These are phyloP conservation scores for Sinocyclocheilus anophthalmus DNA, from an alignment of 2,113 vertebrate genomes.

Conservation along the genomic window DNA sequence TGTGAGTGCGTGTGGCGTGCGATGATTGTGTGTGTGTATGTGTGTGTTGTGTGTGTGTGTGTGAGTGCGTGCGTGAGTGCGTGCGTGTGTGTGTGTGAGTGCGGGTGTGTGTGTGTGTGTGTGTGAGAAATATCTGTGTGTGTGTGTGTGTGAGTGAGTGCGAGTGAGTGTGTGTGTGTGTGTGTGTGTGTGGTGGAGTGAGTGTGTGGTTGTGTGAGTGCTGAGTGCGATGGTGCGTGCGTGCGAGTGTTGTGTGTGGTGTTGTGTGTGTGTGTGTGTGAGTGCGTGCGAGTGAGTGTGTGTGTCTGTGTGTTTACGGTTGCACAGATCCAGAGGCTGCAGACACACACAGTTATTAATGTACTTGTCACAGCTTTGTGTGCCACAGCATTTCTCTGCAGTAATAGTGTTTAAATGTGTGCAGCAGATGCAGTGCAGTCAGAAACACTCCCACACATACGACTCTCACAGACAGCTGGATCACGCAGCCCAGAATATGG, in stretches of 20 bases:
- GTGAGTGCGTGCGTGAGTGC: too few species aligned
- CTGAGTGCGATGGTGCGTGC: neutral
- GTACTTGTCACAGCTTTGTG: neutral
- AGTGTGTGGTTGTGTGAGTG: too few species aligned
- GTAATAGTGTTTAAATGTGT: conserved; percentile 23
- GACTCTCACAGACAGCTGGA: neutral
- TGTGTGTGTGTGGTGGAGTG: neutral
- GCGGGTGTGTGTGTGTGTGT: too few species aligned
- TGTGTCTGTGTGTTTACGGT: neutral
- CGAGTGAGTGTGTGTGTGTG: neutral
- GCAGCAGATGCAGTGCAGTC: conserved; percentile 33
- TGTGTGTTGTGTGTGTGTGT: neutral
- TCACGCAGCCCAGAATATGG: neutral
- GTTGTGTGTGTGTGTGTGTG: neutral
- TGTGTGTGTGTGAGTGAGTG: too few species aligned
- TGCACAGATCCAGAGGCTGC: neutral
- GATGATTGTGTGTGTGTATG: too few species aligned
- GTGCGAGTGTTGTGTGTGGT: neutral
- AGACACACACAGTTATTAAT: conserved; percentile 13
- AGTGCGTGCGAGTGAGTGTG: neutral
- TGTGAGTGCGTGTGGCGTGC: too few species aligned
- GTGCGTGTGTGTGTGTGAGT: too few species aligned
- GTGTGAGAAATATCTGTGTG: too few species aligned
- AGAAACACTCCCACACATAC: conserved; percentile 40
- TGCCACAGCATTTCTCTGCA: neutral